Evolutionary conservation across 1,140 invertebrate species (phyloP), one percentile per base, ranked within the genome.

Genomic region (Lineus longissimus): DNA sequence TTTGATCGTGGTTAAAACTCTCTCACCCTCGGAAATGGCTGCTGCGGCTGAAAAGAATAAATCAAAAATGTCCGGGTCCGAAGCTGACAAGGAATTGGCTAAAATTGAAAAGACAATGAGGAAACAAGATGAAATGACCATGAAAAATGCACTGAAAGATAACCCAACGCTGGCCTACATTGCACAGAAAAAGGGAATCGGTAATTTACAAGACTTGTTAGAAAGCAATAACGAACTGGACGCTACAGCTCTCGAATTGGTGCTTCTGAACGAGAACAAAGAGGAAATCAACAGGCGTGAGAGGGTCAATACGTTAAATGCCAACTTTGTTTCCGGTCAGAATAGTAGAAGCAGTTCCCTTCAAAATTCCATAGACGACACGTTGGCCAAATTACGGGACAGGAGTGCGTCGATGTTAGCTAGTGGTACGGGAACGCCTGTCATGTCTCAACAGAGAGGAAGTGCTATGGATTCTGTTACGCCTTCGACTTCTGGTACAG

Each of bases 381-480:
- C 47, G 19, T n/a, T 51, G 9, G 47, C 47, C n/a, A 51, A 51
- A 51, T n/a, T 51, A n/a, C 47, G 47, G 9, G 47, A 51, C n/a
- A 51, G n/a, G 25, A 51, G 47, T n/a, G 47, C 47, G 4, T 7
- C 47, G 25, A 51, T 51, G 47, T 7, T 51, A 4, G 9, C 47
- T n/a, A 51, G n/a, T 51, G 47, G 6, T n/a, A 51, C 47, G 4
- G 47, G 47, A 4, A 51, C 47, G 6, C 47, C 47, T 27, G n/a
- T 51, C n/a, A 51, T 51, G 47, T 7, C 47, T 6, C 47, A 51
- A 51, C 47, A 51, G n/a, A 51, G n/a, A 27, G n/a, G 9, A 9
- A 51, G 47, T 51, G 47, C 47, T 9, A 51, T 51, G 47, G 47
- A 51, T 51, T 51, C 47, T n/a, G 47, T 51, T 51, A n/a, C n/a